Evolutionary conservation across 2,888 invertebrate species (phyloP).

Genomic region (Caradrina kadenii): DNA sequence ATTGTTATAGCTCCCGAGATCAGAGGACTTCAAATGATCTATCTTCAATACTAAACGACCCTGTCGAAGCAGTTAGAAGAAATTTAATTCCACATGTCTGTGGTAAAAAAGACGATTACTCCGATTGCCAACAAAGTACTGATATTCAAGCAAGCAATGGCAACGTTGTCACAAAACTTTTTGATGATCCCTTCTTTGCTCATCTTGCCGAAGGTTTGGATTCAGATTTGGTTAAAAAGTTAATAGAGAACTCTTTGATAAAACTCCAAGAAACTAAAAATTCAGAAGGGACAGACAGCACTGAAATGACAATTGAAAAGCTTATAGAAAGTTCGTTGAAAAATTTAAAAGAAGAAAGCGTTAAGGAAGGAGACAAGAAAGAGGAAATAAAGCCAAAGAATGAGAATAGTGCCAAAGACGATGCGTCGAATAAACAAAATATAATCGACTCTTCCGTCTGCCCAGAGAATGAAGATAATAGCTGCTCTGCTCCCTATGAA

Average conservation of each 20-base stretch:
- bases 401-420: conserved; percentile 69
- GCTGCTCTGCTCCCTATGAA: conserved; percentile 94
- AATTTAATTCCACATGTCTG: conserved; percentile 95
- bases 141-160: conserved; percentile 77
- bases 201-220: conserved; percentile 92
- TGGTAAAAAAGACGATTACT: conserved; percentile 89
- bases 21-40: conserved; percentile 79
- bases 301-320: conserved; percentile 86
- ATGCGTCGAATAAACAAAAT: conserved; percentile 70
- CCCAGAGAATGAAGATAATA: conserved; percentile 87
- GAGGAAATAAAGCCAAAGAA: conserved; percentile 71
- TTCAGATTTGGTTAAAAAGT: conserved; percentile 91
- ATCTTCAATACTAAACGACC: conserved; percentile 91
- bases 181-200: conserved; percentile 92
- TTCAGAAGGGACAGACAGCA: conserved; percentile 85
- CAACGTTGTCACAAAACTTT: conserved; percentile 90
- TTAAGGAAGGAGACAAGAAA: conserved; percentile 62
- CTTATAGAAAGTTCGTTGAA: conserved; percentile 88
- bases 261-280: conserved; percentile 89
- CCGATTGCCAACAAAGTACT: conserved; percentile 46
- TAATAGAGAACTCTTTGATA: conserved; percentile 92
- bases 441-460: conserved; percentile 69
- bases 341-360: conserved; percentile 82
- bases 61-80: conserved; percentile 94
- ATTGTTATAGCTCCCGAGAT: conserved; percentile 56